Conservation (phyloP, 2,113 vertebrate species). For the Trogon surrucura region DNA sequence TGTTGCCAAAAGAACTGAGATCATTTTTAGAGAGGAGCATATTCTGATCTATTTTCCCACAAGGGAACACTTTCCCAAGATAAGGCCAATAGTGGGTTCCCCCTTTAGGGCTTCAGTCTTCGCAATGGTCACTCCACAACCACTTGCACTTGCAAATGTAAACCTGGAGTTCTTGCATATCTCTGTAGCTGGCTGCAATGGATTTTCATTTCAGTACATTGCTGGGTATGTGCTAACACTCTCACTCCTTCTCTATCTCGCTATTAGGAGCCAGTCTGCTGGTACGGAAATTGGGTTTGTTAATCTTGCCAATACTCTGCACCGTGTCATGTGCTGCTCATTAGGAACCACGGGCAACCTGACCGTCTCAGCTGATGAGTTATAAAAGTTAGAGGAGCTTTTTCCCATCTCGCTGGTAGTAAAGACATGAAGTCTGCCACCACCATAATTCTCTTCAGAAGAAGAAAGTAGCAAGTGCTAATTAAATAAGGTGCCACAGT, state of each 20-base stretch:
- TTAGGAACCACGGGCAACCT: neutral
- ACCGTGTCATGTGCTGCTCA: constrained; percentile 6
- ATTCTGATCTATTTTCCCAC: neutral
- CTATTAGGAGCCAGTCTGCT: neutral
- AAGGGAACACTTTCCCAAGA: neutral
- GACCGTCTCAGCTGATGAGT: neutral
- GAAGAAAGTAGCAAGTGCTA: constrained; percentile 23
- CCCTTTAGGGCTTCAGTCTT: neutral
- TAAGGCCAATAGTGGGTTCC: neutral
- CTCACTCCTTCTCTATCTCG: neutral
- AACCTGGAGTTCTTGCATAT: neutral
- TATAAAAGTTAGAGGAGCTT: neutral
- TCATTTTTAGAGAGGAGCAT: neutral
- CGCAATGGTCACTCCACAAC: neutral
- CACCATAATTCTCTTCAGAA: neutral
- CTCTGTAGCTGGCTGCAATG: neutral
- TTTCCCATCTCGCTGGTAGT: neutral
- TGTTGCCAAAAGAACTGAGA: neutral
- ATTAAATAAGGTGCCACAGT: constrained; percentile 24
- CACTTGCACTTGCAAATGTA: neutral
- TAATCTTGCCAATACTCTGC: constrained; percentile 16
- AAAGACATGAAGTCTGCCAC: constrained; percentile 29
- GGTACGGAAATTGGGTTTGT: neutral
- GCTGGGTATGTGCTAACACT: neutral
- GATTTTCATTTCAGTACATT: neutral